phyloP scores from a whole-genome alignment of 2,797 vertebrate species.

The Spinus olivaceus region DNA sequence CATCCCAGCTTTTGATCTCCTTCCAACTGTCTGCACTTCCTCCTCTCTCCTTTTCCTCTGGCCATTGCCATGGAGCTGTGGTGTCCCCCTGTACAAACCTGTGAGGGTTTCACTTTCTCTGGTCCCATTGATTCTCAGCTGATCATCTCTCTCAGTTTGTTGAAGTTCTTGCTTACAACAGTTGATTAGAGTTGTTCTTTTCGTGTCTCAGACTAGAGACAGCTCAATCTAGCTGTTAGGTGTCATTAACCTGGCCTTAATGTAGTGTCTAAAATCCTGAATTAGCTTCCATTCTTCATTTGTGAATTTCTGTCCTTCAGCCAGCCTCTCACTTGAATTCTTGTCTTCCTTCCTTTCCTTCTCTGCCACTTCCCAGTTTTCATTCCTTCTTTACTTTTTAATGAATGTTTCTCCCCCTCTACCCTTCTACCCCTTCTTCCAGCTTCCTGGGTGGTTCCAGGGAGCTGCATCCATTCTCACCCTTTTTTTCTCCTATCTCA shows the following conservation, averaged over 20 bases:
- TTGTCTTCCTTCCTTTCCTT: background rate
- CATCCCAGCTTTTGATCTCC: background rate
- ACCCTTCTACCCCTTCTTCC: background rate
- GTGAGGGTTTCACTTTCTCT: background rate
- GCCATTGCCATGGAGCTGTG: background rate
- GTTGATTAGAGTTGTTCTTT: background rate
- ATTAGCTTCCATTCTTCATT: background rate
- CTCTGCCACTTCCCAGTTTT: background rate
- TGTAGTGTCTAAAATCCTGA: background rate
- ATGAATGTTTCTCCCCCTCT: background rate
- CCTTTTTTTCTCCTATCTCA: background rate
- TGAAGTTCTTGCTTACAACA: background rate
- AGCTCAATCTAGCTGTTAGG: background rate
- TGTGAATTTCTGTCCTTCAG: background rate
- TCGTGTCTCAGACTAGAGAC: background rate
- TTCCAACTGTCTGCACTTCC: background rate
- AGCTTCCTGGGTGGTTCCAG: background rate
- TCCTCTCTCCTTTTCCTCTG: background rate
- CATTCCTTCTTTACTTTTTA: background rate
- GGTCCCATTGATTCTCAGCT: background rate
- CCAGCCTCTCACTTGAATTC: background rate
- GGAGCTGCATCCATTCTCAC: background rate
- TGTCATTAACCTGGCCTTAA: background rate
- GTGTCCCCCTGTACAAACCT: rapidly evolving
- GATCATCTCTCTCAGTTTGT: background rate